Conservation (phyloP, 2,888 invertebrate species). For the Mamestra brassicae region DNA sequence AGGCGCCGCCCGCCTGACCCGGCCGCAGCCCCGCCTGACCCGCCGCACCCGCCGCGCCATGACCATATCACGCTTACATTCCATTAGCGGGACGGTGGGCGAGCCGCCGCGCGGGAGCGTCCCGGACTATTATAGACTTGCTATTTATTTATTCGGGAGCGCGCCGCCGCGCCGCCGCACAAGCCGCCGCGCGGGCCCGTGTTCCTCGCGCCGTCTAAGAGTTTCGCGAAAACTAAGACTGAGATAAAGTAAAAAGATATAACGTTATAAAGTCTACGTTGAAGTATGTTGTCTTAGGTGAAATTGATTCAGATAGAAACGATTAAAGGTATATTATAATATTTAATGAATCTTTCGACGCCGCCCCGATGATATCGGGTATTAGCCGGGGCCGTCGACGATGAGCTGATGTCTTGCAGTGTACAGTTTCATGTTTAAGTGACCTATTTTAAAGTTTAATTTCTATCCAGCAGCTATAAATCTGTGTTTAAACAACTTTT, state of each 20-base stretch:
- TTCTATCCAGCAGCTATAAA: slow-evolving; percentile 88
- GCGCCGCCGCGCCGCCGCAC: slow-evolving; percentile 63
- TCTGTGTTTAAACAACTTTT: slow-evolving; percentile 91
- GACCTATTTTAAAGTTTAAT: slow-evolving; percentile 86
- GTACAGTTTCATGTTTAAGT: slow-evolving; percentile 87
- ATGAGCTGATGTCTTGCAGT: slow-evolving; percentile 84
- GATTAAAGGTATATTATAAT: slow-evolving; percentile 87
- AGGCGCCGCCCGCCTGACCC: slow-evolving; percentile 71
- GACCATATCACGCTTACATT: slow-evolving; percentile 89
- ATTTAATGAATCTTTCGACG: slow-evolving; percentile 86
- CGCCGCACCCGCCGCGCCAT: slow-evolving; percentile 67
- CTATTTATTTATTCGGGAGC: slow-evolving; percentile 89
- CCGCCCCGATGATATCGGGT: slow-evolving; percentile 60
- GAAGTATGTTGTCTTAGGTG: slow-evolving; percentile 89
- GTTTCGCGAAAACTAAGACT: slow-evolving; percentile 90
- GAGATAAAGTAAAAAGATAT: slow-evolving; percentile 89
- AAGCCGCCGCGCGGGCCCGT: slow-evolving; percentile 72
- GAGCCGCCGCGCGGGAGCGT: slow-evolving; percentile 78
- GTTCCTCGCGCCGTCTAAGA: slow-evolving; percentile 86
- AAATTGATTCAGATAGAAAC: slow-evolving; percentile 90
- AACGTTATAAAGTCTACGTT: slow-evolving; percentile 89
- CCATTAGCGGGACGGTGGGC: slow-evolving; percentile 88
- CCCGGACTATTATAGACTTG: slow-evolving; percentile 89
- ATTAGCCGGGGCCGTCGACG: slow-evolving; percentile 56
- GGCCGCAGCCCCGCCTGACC: slow-evolving; percentile 27